These are phyloP conservation scores for Mus spretus DNA, from an alignment of 2,797 vertebrate genomes.

Conservation along the genomic window DNA sequence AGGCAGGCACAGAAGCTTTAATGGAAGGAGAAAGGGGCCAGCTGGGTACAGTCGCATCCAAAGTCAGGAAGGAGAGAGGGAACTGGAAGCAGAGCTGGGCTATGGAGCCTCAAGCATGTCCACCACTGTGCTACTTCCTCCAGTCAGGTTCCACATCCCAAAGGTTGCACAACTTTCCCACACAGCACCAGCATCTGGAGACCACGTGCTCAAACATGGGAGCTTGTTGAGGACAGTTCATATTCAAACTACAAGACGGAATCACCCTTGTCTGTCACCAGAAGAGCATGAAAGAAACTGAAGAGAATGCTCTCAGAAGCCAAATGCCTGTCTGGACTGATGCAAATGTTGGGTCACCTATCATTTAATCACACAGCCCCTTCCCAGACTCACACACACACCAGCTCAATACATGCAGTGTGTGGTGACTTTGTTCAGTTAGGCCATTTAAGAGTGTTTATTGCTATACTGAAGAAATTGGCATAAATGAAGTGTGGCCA, in stretches of 20 bases:
- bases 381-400: conserved; percentile 66
- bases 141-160: not conserved
- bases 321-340: conserved; percentile 70
- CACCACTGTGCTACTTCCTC: too few relatives aligned
- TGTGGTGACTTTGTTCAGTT: not conserved
- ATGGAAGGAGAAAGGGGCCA: not conserved
- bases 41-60: not conserved
- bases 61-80: not conserved
- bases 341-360: conserved; percentile 72
- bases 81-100: too few relatives aligned
- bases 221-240: not conserved
- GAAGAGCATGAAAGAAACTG: conserved; percentile 57
- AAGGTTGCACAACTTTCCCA: not conserved
- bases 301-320: conserved; percentile 47
- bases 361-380: conserved; percentile 78
- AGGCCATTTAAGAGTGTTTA: conserved; percentile 60
- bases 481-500: conserved; percentile 32
- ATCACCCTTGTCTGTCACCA: conserved; percentile 12
- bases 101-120: not conserved
- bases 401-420: conserved; percentile 45
- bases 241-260: not conserved
- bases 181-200: not conserved
- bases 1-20: too few relatives aligned
- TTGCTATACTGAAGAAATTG: conserved; percentile 44
- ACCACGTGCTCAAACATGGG: not conserved